phyloP scores from a whole-genome alignment of 2,888 invertebrate species.

The Oxytorus armatus region DNA sequence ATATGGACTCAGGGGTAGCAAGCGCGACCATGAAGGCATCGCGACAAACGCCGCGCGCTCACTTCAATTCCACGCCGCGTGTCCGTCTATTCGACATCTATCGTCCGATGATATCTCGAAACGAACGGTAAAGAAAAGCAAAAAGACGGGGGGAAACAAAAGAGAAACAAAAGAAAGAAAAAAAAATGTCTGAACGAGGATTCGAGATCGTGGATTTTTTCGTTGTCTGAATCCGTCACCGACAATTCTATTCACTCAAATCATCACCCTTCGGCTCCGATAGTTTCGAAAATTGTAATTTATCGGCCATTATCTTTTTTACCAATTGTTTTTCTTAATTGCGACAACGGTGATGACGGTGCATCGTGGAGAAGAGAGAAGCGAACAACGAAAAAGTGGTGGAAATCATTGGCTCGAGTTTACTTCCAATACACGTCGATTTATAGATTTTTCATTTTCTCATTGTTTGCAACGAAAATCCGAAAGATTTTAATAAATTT shows the following conservation, averaged over 20 bases:
- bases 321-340: slow-evolving; percentile 7
- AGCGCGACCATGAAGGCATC: slow-evolving; percentile 69
- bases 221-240: slow-evolving; percentile 9
- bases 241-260: not conserved
- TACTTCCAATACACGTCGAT: slow-evolving; percentile 2
- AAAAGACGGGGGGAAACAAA: slow-evolving; percentile 11
- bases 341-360: slow-evolving; percentile 56
- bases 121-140: slow-evolving; percentile 42
- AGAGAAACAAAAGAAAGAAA: slow-evolving; percentile 6
- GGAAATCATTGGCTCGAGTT: slow-evolving; percentile 8
- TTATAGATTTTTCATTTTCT: not conserved
- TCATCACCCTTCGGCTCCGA: not conserved
- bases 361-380: slow-evolving; percentile 39
- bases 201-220: slow-evolving; percentile 13
- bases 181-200: not conserved
- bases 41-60: slow-evolving; percentile 74
- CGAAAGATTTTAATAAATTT: slow-evolving; percentile 5
- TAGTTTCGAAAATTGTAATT: slow-evolving; percentile 5
- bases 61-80: slow-evolving; percentile 81
- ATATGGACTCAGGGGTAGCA: slow-evolving; percentile 34
- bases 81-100: slow-evolving; percentile 75
- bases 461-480: not conserved
- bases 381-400: slow-evolving; percentile 26
- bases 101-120: slow-evolving; percentile 63
- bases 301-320: not conserved